These are phyloP conservation scores for Achroia grisella DNA, from an alignment of 1,140 invertebrate species.

Conservation along the genomic window DNA sequence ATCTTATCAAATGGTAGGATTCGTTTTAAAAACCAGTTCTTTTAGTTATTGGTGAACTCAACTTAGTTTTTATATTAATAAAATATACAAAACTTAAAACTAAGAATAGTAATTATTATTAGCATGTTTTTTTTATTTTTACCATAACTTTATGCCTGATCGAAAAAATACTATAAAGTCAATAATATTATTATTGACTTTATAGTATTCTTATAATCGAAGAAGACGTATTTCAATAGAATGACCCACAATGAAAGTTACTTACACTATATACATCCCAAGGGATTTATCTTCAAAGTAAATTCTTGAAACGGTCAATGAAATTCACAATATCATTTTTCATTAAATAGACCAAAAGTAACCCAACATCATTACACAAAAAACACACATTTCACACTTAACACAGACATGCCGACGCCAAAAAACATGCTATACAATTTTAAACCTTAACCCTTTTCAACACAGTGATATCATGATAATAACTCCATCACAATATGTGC, in stretches of 20 bases:
- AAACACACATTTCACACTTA: conserved; percentile 8
- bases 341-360: conserved; percentile 29
- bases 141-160: too few species aligned
- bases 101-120: too few species aligned
- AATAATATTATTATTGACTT: too few species aligned
- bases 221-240: too few species aligned
- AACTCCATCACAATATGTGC: neutral
- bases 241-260: neutral
- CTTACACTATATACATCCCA: neutral
- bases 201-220: too few species aligned
- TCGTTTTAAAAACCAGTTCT: too few species aligned
- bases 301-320: conserved; percentile 22
- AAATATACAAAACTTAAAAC: too few species aligned
- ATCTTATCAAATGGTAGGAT: too few species aligned
- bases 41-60: too few species aligned
- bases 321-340: conserved; percentile 38
- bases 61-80: too few species aligned
- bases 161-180: too few species aligned
- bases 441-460: conserved; percentile 5
- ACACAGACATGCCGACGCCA: conserved; percentile 48
- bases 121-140: too few species aligned
- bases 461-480: conserved; percentile 11
- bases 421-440: conserved; percentile 4
- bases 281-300: conserved; percentile 1
- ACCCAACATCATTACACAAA: conserved; percentile 19